phyloP scores from a whole-genome alignment of 2,113 vertebrate genomes.

The Sceloporus tristichus region DNA sequence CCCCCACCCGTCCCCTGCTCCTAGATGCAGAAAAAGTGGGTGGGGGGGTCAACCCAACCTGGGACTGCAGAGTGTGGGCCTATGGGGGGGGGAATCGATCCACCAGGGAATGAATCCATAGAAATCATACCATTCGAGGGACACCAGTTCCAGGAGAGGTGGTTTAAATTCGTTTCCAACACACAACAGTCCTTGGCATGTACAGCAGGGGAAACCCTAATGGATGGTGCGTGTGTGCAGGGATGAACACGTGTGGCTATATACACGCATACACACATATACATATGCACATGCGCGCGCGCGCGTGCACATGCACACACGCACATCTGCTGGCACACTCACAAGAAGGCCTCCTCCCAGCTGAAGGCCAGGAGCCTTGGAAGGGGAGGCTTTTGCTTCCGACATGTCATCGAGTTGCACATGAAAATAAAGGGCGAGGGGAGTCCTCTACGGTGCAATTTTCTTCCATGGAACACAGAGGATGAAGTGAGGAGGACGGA shows the following conservation, averaged over 20 bases:
- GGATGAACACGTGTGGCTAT: slow-evolving; percentile 11
- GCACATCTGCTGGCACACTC: neutral
- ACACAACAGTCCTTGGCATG: slow-evolving; percentile 13
- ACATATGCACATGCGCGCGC: neutral
- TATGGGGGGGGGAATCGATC: neutral
- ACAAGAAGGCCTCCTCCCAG: neutral
- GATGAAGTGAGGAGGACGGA: slow-evolving; percentile 12
- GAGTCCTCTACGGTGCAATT: neutral
- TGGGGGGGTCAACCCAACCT: neutral
- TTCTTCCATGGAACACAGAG: slow-evolving; percentile 12
- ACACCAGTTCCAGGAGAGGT: neutral
- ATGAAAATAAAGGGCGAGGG: slow-evolving; percentile 6
- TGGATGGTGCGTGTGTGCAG: neutral
- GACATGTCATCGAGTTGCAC: slow-evolving; percentile 27
- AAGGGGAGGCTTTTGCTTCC: slow-evolving; percentile 29
- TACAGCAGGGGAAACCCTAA: neutral
- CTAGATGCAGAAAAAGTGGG: slow-evolving; percentile 12
- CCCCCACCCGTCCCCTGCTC: neutral
- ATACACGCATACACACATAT: neutral
- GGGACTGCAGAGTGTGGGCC: neutral
- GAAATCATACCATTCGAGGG: neutral
- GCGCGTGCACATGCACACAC: neutral
- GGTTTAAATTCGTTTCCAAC: slow-evolving; percentile 27
- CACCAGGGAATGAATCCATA: neutral
- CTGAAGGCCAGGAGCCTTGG: slow-evolving; percentile 42